These are phyloP conservation scores for Thymelicus lineola DNA, from an alignment of 2,888 invertebrate genomes.

Conservation along the genomic window DNA sequence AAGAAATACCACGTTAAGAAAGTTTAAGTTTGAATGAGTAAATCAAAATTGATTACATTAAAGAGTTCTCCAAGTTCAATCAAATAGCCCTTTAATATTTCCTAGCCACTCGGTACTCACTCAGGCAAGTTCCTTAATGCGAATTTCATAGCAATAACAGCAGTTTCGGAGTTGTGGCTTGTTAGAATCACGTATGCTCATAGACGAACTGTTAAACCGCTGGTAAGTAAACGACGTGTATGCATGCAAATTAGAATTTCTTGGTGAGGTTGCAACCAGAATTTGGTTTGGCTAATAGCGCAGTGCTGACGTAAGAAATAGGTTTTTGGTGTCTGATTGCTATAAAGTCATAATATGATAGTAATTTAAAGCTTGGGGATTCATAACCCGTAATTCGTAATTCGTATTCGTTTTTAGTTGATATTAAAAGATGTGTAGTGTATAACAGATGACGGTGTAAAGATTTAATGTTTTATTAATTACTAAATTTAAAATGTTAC, in stretches of 20 bases:
- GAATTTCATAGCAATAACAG: conserved; percentile 7
- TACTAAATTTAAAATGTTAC: too few relatives aligned
- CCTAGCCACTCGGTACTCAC: neutral
- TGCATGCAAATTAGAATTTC: conserved; percentile 14
- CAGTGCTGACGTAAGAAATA: neutral
- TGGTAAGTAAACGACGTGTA: conserved; percentile 5
- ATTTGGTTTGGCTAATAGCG: neutral
- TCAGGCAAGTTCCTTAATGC: conserved; percentile 12
- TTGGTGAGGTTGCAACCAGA: conserved; percentile 10
- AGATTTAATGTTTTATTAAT: too few relatives aligned
- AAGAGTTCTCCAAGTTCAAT: conserved; percentile 3
- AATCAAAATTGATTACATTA: conserved; percentile 5
- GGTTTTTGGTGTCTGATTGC: neutral
- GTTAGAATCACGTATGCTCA: conserved; percentile 15
- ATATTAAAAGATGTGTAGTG: too few relatives aligned
- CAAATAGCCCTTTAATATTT: conserved; percentile 5
- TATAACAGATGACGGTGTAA: too few relatives aligned
- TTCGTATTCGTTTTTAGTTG: too few relatives aligned
- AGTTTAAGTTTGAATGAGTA: conserved; percentile 2
- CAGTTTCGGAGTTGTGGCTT: conserved; percentile 10
- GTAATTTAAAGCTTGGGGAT: too few relatives aligned
- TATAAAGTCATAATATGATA: too few relatives aligned
- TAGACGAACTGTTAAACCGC: conserved; percentile 12
- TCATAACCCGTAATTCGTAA: too few relatives aligned
- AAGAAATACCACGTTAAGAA: neutral